A percentile compares a stretch with the other conserved stretches of the same genome.
These are phyloP conservation scores for Hypanus sabinus DNA, from an alignment of 2,113 vertebrate genomes.

Conservation along the genomic window DNA sequence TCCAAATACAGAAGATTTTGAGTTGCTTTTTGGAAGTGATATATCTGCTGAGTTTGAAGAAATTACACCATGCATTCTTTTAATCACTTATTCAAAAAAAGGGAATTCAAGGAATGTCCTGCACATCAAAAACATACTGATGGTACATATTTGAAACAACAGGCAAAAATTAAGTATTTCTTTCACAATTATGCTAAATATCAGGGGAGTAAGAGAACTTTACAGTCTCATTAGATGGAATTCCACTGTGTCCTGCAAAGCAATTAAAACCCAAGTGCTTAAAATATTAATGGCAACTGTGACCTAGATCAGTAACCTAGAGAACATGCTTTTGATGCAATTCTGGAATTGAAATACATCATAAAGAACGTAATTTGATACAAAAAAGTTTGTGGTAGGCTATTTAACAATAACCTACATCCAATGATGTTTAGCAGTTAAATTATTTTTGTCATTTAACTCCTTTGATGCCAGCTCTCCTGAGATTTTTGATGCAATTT, in stretches of 20 bases:
- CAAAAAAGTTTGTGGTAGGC: background rate
- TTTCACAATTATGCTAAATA: background rate
- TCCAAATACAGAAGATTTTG: background rate
- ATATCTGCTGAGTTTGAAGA: background rate
- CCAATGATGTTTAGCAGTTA: background rate
- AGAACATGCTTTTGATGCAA: background rate
- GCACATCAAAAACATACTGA: background rate
- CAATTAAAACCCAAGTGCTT: conserved; percentile 15
- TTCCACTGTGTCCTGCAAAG: background rate
- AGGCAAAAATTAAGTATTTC: background rate
- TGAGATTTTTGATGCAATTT: background rate
- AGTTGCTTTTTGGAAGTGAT: background rate
- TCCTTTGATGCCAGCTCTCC: background rate
- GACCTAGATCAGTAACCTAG: background rate
- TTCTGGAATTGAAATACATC: background rate
- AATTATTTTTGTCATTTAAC: background rate
- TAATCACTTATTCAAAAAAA: background rate
- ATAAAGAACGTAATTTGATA: background rate
- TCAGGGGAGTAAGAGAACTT: background rate
- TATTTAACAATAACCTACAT: background rate
- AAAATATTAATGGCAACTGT: conserved; percentile 2
- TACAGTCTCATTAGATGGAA: background rate
- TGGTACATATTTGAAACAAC: background rate
- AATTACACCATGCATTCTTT: too few species aligned
- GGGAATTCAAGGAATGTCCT: background rate